Evolutionary conservation across 2,113 vertebrate genomes (phyloP), one percentile per base, ranked within the genome.

Genomic region (Thymallus thymallus): DNA sequence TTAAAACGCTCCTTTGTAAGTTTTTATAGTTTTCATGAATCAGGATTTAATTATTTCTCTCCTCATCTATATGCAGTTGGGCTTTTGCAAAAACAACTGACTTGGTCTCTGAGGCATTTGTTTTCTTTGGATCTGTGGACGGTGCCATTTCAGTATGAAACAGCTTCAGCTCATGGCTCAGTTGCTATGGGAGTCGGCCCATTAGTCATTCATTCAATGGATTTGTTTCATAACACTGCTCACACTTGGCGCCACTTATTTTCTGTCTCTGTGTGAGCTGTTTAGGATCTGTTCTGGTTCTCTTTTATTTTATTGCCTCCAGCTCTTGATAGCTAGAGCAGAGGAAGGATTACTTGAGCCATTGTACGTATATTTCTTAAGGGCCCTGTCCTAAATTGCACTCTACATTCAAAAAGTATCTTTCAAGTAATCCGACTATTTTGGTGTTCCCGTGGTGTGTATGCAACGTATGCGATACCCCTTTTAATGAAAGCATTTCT

Each of bases 1-100:
- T 82, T 80, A 80, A 82, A 85, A 78, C 46, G 73, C 74, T 77
- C 70, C 80, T 77, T 23, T 41, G 74, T 65, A 71, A 18, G 75
- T 60, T 76, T 41, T 41, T 10, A 71, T 58, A 73, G 46, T 64
- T 64, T 71, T 80, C 80, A 77, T 73, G 73, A 80, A 73, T 68
- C 55, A 69, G 65, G 56, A 65, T 60, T 74, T 9, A 23, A 62
- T 71, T 68, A 58, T 22, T 76, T 66, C 35, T 41, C 35, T 9
- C n/a, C 79, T 62, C 67, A 20, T 60, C 35, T 56, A 41, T 58
- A 64, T 78, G 76, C 60, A 51, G 64, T 64, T 74, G 76, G 22
- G 29, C 68, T 24, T 45, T 6, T 45, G n/a, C 26, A 72, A 74
- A 51, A 41, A 51, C 63, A 67, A 48, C 23, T 46, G 30, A 51